A percentile compares a stretch with the other conserved stretches of the same genome.
These are phyloP conservation scores for Tenebrosternarchus preto DNA, from an alignment of 2,113 vertebrate species.

Conservation along the genomic window DNA sequence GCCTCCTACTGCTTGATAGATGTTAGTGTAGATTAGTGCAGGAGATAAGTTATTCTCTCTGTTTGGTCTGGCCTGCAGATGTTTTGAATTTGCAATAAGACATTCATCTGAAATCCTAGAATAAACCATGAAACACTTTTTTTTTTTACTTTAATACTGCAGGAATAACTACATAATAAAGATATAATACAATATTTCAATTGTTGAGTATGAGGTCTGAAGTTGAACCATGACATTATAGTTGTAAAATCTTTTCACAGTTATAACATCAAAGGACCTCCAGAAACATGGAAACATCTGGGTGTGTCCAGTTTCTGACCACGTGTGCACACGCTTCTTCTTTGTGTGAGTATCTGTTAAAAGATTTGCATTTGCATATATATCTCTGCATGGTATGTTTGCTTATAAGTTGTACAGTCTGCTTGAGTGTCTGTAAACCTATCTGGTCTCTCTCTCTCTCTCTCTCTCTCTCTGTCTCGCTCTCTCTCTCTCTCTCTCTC, in stretches of 20 bases:
- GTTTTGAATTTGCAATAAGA: constrained; percentile 7
- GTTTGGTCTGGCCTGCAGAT: constrained; percentile 20
- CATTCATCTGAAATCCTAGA: constrained; percentile 7
- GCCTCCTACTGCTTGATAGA: background rate
- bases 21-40: constrained; percentile 12
- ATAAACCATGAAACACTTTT: constrained; percentile 11
- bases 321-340: constrained; percentile 99
- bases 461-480: background rate
- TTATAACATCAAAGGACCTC: constrained; percentile 98
- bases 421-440: too few relatives aligned
- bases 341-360: constrained; percentile 88
- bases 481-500: background rate
- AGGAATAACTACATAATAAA: background rate
- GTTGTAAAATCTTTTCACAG: constrained; percentile 66
- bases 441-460: background rate
- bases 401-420: too few relatives aligned
- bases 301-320: constrained; percentile 98
- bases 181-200: background rate
- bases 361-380: background rate
- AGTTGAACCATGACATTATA: background rate
- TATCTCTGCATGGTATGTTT: background rate
- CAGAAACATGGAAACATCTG: constrained; percentile 99
- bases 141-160: background rate
- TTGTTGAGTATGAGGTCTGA: background rate
- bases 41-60: constrained; percentile 16